Evolutionary conservation across 64 coral and sea anemone genomes (phyloP).

Genomic region (Montipora efflorescens): DNA sequence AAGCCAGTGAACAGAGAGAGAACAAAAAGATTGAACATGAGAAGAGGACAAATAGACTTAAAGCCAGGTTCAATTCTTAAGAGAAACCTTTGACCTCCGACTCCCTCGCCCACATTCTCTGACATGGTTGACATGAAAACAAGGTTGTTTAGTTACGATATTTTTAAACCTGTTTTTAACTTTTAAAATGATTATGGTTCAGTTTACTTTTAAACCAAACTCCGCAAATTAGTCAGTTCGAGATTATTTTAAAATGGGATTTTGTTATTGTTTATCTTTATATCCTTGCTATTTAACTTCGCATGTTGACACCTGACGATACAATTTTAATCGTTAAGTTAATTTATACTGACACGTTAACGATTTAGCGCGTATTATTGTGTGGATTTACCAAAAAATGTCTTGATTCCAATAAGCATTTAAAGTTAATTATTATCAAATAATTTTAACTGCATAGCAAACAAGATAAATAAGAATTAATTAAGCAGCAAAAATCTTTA

Average conservation of each 20-base stretch:
- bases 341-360: neutral
- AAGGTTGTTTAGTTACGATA: neutral
- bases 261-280: neutral
- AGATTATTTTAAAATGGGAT: no score
- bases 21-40: slow-evolving; percentile 14
- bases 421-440: no score
- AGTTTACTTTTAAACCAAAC: no score
- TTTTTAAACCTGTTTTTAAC: neutral
- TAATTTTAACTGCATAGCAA: no score
- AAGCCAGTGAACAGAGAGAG: neutral
- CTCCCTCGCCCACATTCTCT: neutral
- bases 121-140: neutral
- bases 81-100: neutral
- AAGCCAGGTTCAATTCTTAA: neutral
- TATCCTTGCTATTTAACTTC: neutral
- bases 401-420: no score
- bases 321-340: neutral
- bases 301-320: neutral
- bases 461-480: no score
- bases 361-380: neutral
- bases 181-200: no score
- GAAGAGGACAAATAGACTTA: neutral
- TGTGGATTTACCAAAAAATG: neutral
- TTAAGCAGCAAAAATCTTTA: no score
- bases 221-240: no score